Percentiles rank a stretch among this genome's conserved stretches.
These are phyloP conservation scores for Ceratina calcarata DNA, from an alignment of 1,140 invertebrate species.

Conservation along the genomic window DNA sequence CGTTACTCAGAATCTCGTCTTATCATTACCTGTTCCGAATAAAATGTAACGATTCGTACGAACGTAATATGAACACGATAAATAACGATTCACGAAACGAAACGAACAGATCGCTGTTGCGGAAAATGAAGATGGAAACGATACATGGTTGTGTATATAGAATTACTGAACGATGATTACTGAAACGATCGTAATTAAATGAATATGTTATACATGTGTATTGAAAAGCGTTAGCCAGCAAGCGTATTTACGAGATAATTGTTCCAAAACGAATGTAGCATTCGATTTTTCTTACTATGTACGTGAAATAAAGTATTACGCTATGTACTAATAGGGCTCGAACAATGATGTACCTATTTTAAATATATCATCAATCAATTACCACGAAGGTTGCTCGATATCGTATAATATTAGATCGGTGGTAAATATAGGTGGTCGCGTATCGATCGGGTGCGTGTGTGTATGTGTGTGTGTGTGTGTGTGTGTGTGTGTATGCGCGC, in stretches of 20 bases:
- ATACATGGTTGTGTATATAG: too few species aligned
- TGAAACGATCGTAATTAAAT: neutral
- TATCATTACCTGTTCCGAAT: too few species aligned
- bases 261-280: slow-evolving; percentile 15
- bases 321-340: neutral
- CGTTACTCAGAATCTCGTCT: too few species aligned
- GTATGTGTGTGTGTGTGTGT: too few species aligned
- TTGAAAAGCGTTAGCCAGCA: neutral
- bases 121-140: too few species aligned
- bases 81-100: slow-evolving; percentile 32
- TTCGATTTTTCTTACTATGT: slow-evolving; percentile 26
- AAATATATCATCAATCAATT: slow-evolving; percentile 39
- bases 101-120: slow-evolving; percentile 20
- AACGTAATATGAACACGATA: too few species aligned
- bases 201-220: neutral
- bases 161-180: neutral
- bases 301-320: slow-evolving; percentile 28
- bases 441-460: neutral
- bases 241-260: neutral
- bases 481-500: too few species aligned
- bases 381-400: slow-evolving; percentile 27
- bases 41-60: too few species aligned
- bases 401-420: slow-evolving; percentile 16
- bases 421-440: slow-evolving; percentile 31
- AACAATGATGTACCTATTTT: slow-evolving; percentile 7